Percentiles rank a stretch among this genome's conserved stretches.
Evolutionary conservation across 2,888 invertebrate species (phyloP).

Genomic region (Galerucella nymphaeae): DNA sequence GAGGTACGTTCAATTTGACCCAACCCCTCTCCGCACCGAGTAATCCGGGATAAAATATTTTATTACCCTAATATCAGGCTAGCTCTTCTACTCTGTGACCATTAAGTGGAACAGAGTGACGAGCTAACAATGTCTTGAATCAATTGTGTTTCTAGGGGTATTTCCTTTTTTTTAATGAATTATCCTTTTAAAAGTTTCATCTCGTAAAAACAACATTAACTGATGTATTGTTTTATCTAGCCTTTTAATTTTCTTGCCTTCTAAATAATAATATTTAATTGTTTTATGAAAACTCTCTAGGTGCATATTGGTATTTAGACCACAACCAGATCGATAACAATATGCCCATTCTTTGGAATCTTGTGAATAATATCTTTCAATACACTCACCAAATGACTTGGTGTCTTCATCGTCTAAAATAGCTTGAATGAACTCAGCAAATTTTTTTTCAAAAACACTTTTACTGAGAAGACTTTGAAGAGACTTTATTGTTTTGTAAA

Average conservation of each 20-base stretch:
- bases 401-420: slow-evolving; percentile 5
- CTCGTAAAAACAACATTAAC: neutral
- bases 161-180: slow-evolving; percentile 2
- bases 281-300: neutral
- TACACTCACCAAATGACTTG: neutral
- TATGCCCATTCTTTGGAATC: slow-evolving; percentile 6
- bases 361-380: neutral
- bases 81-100: no score
- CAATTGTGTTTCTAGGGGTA: neutral
- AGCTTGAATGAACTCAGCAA: neutral
- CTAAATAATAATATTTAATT: slow-evolving; percentile 7
- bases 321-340: neutral
- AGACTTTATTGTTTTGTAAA: neutral
- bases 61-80: no score
- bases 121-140: no score
- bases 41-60: no score
- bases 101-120: no score
- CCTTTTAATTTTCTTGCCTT: slow-evolving; percentile 13
- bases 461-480: neutral
- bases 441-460: neutral
- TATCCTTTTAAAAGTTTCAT: slow-evolving; percentile 10
- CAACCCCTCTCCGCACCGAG: no score
- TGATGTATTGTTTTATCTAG: slow-evolving; percentile 11
- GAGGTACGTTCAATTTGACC: no score
- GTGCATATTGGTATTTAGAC: neutral